These are phyloP conservation scores for Drosophila mimetica DNA, from an alignment of 2,888 invertebrate species.

Conservation along the genomic window DNA sequence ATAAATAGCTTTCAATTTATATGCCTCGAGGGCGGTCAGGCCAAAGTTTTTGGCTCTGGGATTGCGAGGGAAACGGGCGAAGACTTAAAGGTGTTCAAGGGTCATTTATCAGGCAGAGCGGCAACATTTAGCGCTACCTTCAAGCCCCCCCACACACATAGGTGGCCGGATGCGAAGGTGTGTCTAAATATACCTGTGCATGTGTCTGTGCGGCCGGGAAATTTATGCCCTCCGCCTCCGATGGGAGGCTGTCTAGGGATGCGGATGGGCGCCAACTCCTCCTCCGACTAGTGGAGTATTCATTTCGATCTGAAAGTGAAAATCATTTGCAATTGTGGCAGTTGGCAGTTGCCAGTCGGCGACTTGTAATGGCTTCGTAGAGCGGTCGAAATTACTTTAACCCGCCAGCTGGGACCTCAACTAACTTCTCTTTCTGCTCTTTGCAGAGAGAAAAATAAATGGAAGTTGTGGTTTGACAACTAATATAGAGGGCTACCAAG, in stretches of 20 bases:
- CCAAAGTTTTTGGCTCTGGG: conserved; percentile 45
- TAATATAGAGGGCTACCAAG: neutral
- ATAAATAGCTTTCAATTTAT: conserved; percentile 83
- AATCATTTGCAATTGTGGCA: conserved; percentile 81
- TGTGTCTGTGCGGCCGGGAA: conserved; percentile 52
- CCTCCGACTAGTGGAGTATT: conserved; percentile 69
- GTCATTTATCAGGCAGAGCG: conserved; percentile 82
- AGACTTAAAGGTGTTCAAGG: conserved; percentile 80
- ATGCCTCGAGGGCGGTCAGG: conserved; percentile 71
- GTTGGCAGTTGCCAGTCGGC: conserved; percentile 47
- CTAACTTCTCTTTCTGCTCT: conserved; percentile 8
- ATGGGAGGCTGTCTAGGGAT: conserved; percentile 14
- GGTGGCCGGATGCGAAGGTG: conserved; percentile 46
- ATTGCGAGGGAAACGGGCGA: conserved; percentile 11
- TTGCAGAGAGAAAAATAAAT: conserved; percentile 11
- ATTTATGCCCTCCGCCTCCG: conserved; percentile 35
- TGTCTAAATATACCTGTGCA: conserved; percentile 23
- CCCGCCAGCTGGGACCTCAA: conserved; percentile 44
- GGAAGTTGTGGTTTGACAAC: neutral
- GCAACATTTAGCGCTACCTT: conserved; percentile 73
- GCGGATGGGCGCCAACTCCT: conserved; percentile 3
- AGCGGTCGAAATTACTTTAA: conserved; percentile 75
- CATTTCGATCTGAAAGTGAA: conserved; percentile 79
- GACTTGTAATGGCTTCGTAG: conserved; percentile 69
- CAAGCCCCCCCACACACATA: conserved; percentile 1